phyloP scores from a whole-genome alignment of 1,140 invertebrate species.

The Ceratosolen solmsi region DNA sequence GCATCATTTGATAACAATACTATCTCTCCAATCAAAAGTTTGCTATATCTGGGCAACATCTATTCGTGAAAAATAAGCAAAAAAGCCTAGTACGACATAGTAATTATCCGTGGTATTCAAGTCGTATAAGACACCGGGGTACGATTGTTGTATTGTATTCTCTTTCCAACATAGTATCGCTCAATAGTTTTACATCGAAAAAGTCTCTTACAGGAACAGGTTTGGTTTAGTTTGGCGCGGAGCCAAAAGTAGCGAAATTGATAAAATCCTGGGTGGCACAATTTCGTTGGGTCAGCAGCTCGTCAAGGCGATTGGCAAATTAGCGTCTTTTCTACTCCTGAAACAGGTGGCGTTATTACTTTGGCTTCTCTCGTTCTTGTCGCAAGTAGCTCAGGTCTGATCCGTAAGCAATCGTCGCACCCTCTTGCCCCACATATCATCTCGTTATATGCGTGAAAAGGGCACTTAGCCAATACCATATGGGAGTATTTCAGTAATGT shows the following conservation, averaged over 20 bases:
- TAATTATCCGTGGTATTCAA: constrained; percentile 21
- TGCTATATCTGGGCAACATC: background rate
- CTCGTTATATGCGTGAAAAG: background rate
- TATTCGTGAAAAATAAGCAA: background rate
- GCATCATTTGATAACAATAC: background rate
- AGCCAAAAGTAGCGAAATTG: constrained; percentile 65
- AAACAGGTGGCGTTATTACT: background rate
- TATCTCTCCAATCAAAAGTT: background rate
- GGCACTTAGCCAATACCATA: background rate
- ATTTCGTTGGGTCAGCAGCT: constrained; percentile 62
- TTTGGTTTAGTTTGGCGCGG: constrained; percentile 50
- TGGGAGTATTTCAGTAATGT: background rate
- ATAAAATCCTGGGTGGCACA: constrained; percentile 60
- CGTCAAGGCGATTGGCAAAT: constrained; percentile 59
- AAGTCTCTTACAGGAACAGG: background rate
- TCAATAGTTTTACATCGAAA: constrained; percentile 8
- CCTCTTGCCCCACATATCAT: constrained; percentile 13
- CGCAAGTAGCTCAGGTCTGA: background rate
- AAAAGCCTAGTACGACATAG: background rate
- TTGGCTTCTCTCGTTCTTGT: background rate
- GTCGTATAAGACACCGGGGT: background rate
- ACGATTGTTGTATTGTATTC: background rate
- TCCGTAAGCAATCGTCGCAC: background rate
- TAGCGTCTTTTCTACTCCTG: constrained; percentile 49
- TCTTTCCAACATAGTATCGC: background rate